Conservation (phyloP, 2,888 invertebrate species). For the Synanthedon vespiformis region DNA sequence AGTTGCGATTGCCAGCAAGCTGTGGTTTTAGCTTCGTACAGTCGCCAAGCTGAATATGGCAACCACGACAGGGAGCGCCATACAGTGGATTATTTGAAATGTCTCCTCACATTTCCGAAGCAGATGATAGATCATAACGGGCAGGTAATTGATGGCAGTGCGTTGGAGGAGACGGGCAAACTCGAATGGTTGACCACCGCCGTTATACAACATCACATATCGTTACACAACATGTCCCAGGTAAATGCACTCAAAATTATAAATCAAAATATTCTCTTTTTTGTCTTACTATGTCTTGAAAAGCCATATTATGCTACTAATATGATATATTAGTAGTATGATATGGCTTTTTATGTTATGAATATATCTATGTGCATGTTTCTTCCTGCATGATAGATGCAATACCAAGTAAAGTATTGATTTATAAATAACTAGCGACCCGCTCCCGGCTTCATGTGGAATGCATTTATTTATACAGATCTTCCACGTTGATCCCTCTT, state of each 20-base stretch:
- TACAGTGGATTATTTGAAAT: conserved; percentile 91
- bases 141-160: conserved; percentile 55
- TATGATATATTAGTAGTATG: too few relatives aligned
- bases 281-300: too few relatives aligned
- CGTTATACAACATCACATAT: conserved; percentile 80
- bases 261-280: too few relatives aligned
- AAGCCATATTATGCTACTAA: background rate
- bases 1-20: conserved; percentile 92
- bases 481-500: too few relatives aligned
- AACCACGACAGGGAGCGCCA: conserved; percentile 89
- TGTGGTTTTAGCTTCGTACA: conserved; percentile 90
- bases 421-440: too few relatives aligned
- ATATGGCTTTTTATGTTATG: too few relatives aligned
- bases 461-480: too few relatives aligned
- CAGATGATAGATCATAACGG: conserved; percentile 71
- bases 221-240: conserved; percentile 79
- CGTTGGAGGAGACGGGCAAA: conserved; percentile 75
- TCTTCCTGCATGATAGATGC: too few relatives aligned
- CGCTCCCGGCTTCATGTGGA: too few relatives aligned
- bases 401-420: too few relatives aligned
- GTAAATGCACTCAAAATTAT: conserved; percentile 36
- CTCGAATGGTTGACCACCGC: conserved; percentile 83
- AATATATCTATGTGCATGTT: too few relatives aligned
- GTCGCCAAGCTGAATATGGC: conserved; percentile 97
- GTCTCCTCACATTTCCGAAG: conserved; percentile 92